These are phyloP conservation scores for Drosophila greeni DNA, from an alignment of 2,888 invertebrate species.

Conservation along the genomic window DNA sequence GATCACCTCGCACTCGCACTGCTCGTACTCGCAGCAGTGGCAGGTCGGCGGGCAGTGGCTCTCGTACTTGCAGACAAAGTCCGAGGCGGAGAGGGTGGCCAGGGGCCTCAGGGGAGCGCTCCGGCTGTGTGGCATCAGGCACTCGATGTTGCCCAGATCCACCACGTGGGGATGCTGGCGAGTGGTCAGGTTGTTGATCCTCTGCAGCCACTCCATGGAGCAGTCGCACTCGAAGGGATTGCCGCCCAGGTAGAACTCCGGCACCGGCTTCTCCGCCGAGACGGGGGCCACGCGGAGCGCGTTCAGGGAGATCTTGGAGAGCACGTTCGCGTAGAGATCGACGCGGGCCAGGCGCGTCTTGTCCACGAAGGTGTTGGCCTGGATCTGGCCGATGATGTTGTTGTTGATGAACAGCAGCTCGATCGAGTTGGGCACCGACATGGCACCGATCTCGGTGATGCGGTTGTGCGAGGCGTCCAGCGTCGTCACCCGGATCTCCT, in stretches of 20 bases:
- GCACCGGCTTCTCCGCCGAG: constrained; percentile 84
- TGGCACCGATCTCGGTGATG: constrained; percentile 88
- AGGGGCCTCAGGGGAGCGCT: constrained; percentile 89
- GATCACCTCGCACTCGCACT: constrained; percentile 97
- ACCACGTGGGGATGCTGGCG: constrained; percentile 92
- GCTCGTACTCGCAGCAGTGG: constrained; percentile 97
- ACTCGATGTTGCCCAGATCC: constrained; percentile 93
- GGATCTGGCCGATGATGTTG: constrained; percentile 89
- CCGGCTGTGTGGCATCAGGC: constrained; percentile 90
- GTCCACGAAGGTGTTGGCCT: constrained; percentile 91
- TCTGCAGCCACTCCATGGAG: constrained; percentile 96
- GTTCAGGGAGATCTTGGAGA: constrained; percentile 89
- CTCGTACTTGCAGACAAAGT: constrained; percentile 95
- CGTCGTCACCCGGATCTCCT: constrained; percentile 89
- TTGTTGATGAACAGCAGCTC: constrained; percentile 93
- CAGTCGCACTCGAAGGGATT: constrained; percentile 97
- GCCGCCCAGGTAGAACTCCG: constrained; percentile 93
- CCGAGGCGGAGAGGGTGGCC: constrained; percentile 87
- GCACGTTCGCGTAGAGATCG: constrained; percentile 93
- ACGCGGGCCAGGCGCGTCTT: constrained; percentile 91
- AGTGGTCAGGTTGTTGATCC: constrained; percentile 91
- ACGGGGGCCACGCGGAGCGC: constrained; percentile 88
- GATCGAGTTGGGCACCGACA: constrained; percentile 92
- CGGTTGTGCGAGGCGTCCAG: constrained; percentile 94
- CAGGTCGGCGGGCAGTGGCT: constrained; percentile 96